Base-by-base conservation (phyloP, 2,113 vertebrate species). In the Ascaphus truei region DNA sequence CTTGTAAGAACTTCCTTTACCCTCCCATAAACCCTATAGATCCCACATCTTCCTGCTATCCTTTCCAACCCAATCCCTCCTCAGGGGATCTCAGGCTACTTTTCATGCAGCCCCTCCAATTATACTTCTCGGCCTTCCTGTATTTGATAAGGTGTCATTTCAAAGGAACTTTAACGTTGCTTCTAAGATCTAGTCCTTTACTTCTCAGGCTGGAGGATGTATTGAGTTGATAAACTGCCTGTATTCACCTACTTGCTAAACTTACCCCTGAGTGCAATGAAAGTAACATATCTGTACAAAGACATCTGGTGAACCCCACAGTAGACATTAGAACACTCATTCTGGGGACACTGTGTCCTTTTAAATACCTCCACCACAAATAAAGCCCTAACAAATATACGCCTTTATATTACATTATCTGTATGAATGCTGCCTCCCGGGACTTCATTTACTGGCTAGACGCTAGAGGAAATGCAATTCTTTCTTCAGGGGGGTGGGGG, bases 291-390 rank as follows among this genome's bases (percentile, higher is more conserved):
- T 69, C 45, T 58, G 66, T 51, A 52, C 59, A 45, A 30, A 69
- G 66, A 69, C 66, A 69, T 60, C 66, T 69, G 66, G 11, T 69
- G 56, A 39, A 69, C 66, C 66, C 65, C 43, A 51, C 33, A 60
- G 59, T 51, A 69, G 66, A 45, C 66, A 60, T 69, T 51, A 69
- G 66, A 60, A 60, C 31, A 51, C 45, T 60, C 66, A 69, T 69
- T 69, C 43, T 60, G 30, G 66, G 66, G 66, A 69, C 66, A 69
- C 66, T 29, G 41, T 18, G 66, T 69, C 66, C 66, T 69, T 69
- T 69, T 69, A 51, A 69, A 69, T 60, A 69, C 56, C 51, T 69
- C 23, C 15, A 60, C 66, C 33, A 69, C 66, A 69, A 69, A 69
- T 69, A 69, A 69, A 52, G n/a, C 66, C 66, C 53, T 58, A 69